Base-by-base conservation (phyloP, 2,888 invertebrate species). In the Hipparchia sbordonii region DNA sequence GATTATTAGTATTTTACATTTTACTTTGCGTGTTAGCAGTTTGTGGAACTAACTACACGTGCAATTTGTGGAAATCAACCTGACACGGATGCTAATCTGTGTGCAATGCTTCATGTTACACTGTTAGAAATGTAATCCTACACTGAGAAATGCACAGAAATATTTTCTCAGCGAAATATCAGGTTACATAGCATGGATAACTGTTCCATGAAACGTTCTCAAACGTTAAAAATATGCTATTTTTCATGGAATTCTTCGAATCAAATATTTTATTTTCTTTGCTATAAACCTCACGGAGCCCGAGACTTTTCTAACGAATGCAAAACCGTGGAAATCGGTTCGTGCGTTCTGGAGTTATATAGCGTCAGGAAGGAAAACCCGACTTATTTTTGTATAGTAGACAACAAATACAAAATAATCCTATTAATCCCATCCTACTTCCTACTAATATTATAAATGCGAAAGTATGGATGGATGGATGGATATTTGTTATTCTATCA, bases 71-170 rank as follows among this genome's bases (percentile, higher is more conserved):
- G 33, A 52, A 54, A 69, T 60, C 39, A 33, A 60, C 51, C 68
- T 48, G 67, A 69, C 54, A 39, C 57, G 51, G 51, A 12, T 62
- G 13, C 46, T 62, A 13, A 13, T 46, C 46, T 9, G 13, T 13
- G 56, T n/a, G 39, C 45, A 54, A 6, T 8, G 67, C 6, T 23
- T 59, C 13, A 57, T 10, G 67, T 68, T 59, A 68, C 59, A 51
- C 59, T 60, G 59, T 68, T 51, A 33, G 54, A 54, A 46, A 46
- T 46, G 57, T 46, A 70, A 70, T 6, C 4, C 56, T 45, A 62
- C 46, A 46, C 61, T 52, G 45, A 70, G 70, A 70, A 39, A 69
- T 52, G 62, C 13, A 23, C 45, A 67, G 61, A 60, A 60, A 70
- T 33, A 70, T 70, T 62, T 62, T 61, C 51, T 45, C 52, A 61